phyloP scores from a whole-genome alignment of 1,140 invertebrate species.

The Ridgeia piscesae region DNA sequence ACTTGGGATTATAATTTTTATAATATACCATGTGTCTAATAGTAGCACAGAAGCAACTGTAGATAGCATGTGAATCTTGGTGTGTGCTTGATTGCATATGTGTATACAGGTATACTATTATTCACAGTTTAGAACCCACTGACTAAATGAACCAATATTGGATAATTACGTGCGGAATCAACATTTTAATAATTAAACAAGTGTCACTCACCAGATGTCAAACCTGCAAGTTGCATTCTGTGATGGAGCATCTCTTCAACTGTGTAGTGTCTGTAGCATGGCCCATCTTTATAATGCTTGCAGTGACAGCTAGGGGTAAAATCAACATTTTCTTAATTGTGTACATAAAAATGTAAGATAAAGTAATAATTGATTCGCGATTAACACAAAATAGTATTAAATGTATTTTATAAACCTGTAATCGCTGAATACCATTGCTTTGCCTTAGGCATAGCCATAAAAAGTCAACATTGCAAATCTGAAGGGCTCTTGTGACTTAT shows the following conservation, averaged over 20 bases:
- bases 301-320: neutral
- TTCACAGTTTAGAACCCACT: too few species aligned
- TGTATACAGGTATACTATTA: neutral
- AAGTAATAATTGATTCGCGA: too few species aligned
- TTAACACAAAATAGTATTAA: too few species aligned
- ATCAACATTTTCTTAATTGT: neutral
- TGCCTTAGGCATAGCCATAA: neutral
- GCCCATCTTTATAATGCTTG: neutral
- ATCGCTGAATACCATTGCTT: neutral
- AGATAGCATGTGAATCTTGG: neutral
- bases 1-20: neutral
- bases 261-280: neutral
- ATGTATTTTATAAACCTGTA: too few species aligned
- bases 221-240: neutral
- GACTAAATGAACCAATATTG: too few species aligned
- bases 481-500: neutral
- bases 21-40: neutral
- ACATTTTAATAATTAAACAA: neutral
- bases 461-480: neutral
- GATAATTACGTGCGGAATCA: too few species aligned
- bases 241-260: neutral
- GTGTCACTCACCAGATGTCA: neutral
- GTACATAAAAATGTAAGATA: too few species aligned
- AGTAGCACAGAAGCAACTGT: neutral
- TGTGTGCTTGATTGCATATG: neutral